Evolutionary conservation across 2,888 invertebrate species (phyloP).

Genomic region (Drosophila pseudotakahashii): DNA sequence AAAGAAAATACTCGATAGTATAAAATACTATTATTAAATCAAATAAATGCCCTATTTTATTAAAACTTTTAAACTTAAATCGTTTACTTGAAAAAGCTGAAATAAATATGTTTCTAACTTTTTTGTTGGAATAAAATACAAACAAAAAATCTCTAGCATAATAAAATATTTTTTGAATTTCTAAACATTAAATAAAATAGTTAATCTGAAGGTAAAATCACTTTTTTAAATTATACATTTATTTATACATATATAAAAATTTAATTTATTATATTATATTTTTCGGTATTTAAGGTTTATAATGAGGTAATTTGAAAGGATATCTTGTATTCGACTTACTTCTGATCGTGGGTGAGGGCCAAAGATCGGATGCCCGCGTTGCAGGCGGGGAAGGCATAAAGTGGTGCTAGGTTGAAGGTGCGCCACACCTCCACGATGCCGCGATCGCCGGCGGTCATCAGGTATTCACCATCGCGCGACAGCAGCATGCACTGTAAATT

Average conservation of each 20-base stretch:
- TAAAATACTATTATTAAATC: not conserved
- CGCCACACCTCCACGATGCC: conserved; percentile 99
- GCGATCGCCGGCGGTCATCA: conserved; percentile 98
- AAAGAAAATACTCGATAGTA: no score
- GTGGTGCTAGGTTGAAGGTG: conserved; percentile 97
- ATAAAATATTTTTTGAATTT: not conserved
- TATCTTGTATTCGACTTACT: conserved; percentile 87
- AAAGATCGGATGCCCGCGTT: conserved; percentile 97
- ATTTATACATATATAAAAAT: no score
- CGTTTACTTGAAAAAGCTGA: no score
- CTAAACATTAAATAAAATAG: not conserved
- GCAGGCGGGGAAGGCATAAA: conserved; percentile 99
- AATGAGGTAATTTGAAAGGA: no score
- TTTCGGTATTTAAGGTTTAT: no score
- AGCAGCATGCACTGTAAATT: conserved; percentile 92
- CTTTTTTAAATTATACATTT: no score
- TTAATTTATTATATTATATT: no score
- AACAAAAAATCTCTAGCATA: no score
- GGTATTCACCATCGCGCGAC: conserved; percentile 99
- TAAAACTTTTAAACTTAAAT: no score
- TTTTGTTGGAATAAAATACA: no score
- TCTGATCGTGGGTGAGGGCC: conserved; percentile 98
- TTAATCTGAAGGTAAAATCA: not conserved
- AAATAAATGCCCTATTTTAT: not conserved
- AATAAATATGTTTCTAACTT: no score